phyloP scores from a whole-genome alignment of 1,140 invertebrate genomes.

The Asobara japonica region DNA sequence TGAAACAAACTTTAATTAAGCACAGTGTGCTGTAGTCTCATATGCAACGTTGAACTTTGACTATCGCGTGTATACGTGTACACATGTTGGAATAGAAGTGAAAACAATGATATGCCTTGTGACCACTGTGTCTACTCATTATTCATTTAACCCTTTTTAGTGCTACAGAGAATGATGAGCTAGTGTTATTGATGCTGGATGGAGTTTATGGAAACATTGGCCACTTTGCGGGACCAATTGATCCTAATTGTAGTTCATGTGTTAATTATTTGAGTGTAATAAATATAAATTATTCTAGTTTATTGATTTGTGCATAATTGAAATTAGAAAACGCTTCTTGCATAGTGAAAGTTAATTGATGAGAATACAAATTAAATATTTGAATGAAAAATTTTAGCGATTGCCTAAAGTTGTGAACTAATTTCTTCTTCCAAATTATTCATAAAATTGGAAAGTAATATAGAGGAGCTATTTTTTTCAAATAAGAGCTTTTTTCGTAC shows the following conservation, averaged over 20 bases:
- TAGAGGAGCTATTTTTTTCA: too few species aligned
- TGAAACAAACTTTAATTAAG: conserved; percentile 64
- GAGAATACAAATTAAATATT: too few species aligned
- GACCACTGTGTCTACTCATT: conserved; percentile 16
- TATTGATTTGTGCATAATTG: background rate
- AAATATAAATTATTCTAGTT: background rate
- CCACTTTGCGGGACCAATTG: background rate
- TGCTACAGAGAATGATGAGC: background rate
- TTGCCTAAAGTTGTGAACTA: too few species aligned
- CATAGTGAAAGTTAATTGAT: too few species aligned
- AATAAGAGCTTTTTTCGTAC: too few species aligned
- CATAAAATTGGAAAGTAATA: too few species aligned
- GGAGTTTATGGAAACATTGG: background rate
- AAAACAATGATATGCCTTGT: conserved; percentile 20
- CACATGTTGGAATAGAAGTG: conserved; percentile 16
- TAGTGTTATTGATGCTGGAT: background rate
- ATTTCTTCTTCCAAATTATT: too few species aligned
- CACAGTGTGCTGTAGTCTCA: conserved; percentile 47
- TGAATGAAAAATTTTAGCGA: too few species aligned
- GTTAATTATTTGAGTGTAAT: background rate
- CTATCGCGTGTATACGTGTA: conserved; percentile 35
- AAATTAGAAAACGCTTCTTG: too few species aligned
- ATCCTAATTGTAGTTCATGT: background rate
- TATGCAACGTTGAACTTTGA: conserved; percentile 50
- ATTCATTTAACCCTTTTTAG: conserved; percentile 28